Base-by-base conservation (phyloP, 2,888 invertebrate species). In the Drosophila sordidapex region DNA sequence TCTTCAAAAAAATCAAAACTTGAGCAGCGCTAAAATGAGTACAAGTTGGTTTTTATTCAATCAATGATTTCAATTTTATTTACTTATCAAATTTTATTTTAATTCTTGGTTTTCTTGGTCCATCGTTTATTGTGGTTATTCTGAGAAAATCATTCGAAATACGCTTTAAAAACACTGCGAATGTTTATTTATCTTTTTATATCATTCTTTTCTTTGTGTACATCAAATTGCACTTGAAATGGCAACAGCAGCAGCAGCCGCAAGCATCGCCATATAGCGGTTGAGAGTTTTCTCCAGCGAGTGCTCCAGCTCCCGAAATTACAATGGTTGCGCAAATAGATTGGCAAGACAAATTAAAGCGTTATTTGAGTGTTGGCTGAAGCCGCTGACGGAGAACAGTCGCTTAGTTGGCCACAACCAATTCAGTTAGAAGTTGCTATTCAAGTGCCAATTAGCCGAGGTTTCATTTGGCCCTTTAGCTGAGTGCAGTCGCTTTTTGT, bases 361-460 rank as follows among this genome's bases (percentile, higher is more conserved):
- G 52, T 29, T 69, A 60, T 60, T 60, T 73, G 56, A 46, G 57
- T 46, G 29, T 46, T 58, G 48, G 40, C 29, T 57, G 18, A 18
- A n/a, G n/a, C 27, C 11, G 11, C 43, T 43, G 43, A 31, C 21
- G 11, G 15, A 21, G 43, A 40, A 40, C 31, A 43, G 21, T 38
- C 49, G 40, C 27, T 63, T 61, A 59, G 70, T 70, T 48, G 66
- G 60, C 66, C 70, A 61, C 63, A 70, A 31, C 51, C 60, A 71
- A 76, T 79, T 70, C 66, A 79, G 88, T 69, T 72, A 72, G 76
- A 62, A 76, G 82, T 85, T 80, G 69, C 70, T 62, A 70, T 80
- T 83, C 75, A 80, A 87, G 90, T 77, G 76, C 83, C 87, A 87
- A 87, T 87, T 87, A 87, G 87, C 63, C 56, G 76, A 60, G 89